Conservation (phyloP, 2,797 vertebrate species). For the Chrysocyon brachyurus region DNA sequence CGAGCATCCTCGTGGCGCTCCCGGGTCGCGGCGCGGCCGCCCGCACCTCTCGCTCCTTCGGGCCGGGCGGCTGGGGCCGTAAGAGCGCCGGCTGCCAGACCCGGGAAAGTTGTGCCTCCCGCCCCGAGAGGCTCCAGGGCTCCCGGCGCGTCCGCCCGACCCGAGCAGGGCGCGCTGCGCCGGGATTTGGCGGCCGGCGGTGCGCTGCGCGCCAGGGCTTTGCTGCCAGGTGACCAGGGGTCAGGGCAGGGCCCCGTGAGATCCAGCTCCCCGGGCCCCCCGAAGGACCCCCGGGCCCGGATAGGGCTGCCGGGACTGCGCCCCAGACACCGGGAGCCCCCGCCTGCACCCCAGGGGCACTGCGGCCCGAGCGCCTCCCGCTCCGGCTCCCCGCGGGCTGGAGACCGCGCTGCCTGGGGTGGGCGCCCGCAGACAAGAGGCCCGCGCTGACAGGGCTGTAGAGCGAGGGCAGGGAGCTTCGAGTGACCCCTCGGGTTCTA, state of each 20-base stretch:
- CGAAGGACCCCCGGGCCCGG: not conserved
- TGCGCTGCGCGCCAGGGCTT: not conserved
- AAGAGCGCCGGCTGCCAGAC: not conserved
- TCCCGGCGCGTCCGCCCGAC: not conserved
- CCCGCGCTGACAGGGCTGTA: not conserved
- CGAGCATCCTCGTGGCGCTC: not conserved
- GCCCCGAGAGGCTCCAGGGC: not conserved
- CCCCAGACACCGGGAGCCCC: not conserved
- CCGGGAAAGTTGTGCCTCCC: slow-evolving; percentile 73
- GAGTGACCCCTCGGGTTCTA: not conserved
- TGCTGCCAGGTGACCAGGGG: not conserved
- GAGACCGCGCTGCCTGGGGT: not conserved
- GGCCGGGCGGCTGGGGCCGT: not conserved
- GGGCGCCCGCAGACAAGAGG: not conserved
- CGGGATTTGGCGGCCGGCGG: not conserved
- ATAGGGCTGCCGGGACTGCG: not conserved
- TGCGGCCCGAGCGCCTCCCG: not conserved
- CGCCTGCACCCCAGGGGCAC: not conserved
- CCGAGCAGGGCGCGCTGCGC: not conserved
- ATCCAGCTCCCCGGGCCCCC: not conserved
- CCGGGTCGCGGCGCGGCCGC: not conserved
- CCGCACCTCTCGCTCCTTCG: not conserved
- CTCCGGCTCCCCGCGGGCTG: not conserved
- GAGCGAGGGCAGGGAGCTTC: not conserved
- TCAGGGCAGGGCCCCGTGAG: not conserved